phyloP scores from a whole-genome alignment of 2,888 invertebrate genomes.

The Dysmachus trigonus region DNA sequence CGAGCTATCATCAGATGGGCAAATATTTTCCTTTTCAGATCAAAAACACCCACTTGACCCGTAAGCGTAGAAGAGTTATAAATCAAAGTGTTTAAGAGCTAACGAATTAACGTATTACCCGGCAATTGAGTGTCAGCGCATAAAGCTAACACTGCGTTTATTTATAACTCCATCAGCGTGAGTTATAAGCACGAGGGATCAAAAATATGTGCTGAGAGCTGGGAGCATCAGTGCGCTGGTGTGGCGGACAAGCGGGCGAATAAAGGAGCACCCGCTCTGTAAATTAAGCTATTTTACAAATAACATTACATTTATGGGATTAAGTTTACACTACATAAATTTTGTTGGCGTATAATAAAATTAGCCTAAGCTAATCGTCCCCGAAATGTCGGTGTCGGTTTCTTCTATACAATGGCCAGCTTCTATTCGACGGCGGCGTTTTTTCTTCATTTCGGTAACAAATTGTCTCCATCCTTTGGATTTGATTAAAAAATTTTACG shows the following conservation, averaged over 20 bases:
- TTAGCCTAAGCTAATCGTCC: slow-evolving; percentile 56
- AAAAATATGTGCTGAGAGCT: not conserved
- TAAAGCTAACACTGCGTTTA: not conserved
- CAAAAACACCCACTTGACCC: not conserved
- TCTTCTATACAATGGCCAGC: not conserved
- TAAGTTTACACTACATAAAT: slow-evolving; percentile 60
- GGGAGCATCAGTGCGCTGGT: not conserved
- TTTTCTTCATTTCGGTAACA: slow-evolving; percentile 38
- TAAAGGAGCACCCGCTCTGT: slow-evolving; percentile 1
- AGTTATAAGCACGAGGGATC: slow-evolving; percentile 1
- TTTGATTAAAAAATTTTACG: slow-evolving; percentile 45
- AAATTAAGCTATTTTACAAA: slow-evolving; percentile 49
- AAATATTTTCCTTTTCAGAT: not conserved
- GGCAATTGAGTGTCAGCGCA: not conserved
- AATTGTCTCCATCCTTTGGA: slow-evolving; percentile 29
- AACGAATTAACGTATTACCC: not conserved
- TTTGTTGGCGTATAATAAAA: slow-evolving; percentile 57
- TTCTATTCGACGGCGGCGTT: slow-evolving; percentile 15
- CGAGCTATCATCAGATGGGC: not conserved
- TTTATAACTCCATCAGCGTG: slow-evolving; percentile 32
- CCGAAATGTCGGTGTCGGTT: slow-evolving; percentile 53
- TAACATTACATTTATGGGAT: slow-evolving; percentile 57
- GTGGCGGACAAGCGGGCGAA: not conserved
- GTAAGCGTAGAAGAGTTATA: not conserved
- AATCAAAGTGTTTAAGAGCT: slow-evolving; percentile 12